Conservation (phyloP, 2,113 vertebrate genomes). For the Nipponia nippon region DNA sequence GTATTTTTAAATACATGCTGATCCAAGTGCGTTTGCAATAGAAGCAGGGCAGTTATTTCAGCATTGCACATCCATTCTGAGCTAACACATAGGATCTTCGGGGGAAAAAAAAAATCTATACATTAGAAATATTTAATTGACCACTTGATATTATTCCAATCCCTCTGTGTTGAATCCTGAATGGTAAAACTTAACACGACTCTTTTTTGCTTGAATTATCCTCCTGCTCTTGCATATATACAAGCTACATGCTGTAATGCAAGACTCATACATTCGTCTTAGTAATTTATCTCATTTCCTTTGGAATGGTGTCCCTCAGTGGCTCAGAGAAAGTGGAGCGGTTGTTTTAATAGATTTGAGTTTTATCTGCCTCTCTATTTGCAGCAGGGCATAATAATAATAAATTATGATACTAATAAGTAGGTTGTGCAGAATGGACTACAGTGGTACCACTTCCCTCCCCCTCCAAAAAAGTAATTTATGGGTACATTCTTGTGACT, state of each 20-base stretch:
- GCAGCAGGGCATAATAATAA: constrained; percentile 72
- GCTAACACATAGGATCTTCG: background rate
- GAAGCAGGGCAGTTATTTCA: background rate
- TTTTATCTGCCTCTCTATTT: constrained; percentile 74
- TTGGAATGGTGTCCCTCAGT: constrained; percentile 61
- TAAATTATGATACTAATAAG: constrained; percentile 82
- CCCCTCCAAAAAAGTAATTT: constrained; percentile 70
- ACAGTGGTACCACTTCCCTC: constrained; percentile 45
- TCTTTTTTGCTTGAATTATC: constrained; percentile 34
- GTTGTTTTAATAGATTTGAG: constrained; percentile 76
- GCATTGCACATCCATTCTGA: background rate
- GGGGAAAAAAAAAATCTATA: background rate
- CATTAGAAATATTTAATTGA: constrained; percentile 49
- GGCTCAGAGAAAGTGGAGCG: constrained; percentile 64
- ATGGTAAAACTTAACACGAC: constrained; percentile 3
- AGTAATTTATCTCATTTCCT: constrained; percentile 65
- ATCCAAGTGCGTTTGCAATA: background rate
- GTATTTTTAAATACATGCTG: background rate
- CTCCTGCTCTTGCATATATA: constrained; percentile 26
- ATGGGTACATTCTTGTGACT: constrained; percentile 74
- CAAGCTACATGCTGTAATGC: background rate
- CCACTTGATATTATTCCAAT: constrained; percentile 28
- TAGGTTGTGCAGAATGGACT: constrained; percentile 67
- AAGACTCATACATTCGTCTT: constrained; percentile 25
- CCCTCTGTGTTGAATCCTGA: constrained; percentile 26